Percentiles rank a stretch among this genome's conserved stretches.
Evolutionary conservation across 1,140 invertebrate genomes (phyloP).

Genomic region (Drosophila pachea): DNA sequence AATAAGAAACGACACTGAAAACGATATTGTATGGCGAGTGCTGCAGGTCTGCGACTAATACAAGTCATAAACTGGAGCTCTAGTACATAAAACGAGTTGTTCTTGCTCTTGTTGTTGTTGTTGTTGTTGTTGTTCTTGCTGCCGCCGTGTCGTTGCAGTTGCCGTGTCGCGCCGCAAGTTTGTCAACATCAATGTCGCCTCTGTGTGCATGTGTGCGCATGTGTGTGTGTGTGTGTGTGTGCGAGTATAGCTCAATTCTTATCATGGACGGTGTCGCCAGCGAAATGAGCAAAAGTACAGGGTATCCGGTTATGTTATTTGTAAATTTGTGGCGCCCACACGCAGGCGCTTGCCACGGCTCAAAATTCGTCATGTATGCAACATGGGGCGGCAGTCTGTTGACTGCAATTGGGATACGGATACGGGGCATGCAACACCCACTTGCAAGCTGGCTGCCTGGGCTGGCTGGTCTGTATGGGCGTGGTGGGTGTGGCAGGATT

Average conservation of each 20-base stretch:
- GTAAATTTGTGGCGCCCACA: conserved; percentile 46
- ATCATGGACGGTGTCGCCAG: conserved; percentile 65
- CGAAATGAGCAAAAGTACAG: conserved; percentile 5
- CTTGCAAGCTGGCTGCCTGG: conserved; percentile 31
- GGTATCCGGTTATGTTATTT: conserved; percentile 6
- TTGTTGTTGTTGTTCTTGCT: conserved; percentile 52
- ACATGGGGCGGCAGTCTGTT: conserved; percentile 21
- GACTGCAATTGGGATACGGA: conserved; percentile 5
- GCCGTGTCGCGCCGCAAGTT: conserved; percentile 45
- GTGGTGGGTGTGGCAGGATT: conserved; percentile 66
- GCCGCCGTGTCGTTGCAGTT: conserved; percentile 25
- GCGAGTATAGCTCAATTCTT: conserved; percentile 59
- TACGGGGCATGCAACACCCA: conserved; percentile 37
- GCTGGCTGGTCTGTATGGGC: too few relatives aligned
- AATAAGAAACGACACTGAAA: background rate
- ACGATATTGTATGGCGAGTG: conserved; percentile 39
- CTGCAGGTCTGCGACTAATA: conserved; percentile 67
- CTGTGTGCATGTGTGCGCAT: background rate
- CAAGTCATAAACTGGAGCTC: conserved; percentile 70
- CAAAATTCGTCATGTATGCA: conserved; percentile 70
- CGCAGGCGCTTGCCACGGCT: conserved; percentile 34
- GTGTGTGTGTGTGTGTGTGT: conserved; percentile 35
- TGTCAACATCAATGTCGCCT: conserved; percentile 65
- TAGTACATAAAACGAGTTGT: conserved; percentile 70
- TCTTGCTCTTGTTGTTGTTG: conserved; percentile 21